Conservation (phyloP, 1,140 invertebrate species). For the Dryas iulia region DNA sequence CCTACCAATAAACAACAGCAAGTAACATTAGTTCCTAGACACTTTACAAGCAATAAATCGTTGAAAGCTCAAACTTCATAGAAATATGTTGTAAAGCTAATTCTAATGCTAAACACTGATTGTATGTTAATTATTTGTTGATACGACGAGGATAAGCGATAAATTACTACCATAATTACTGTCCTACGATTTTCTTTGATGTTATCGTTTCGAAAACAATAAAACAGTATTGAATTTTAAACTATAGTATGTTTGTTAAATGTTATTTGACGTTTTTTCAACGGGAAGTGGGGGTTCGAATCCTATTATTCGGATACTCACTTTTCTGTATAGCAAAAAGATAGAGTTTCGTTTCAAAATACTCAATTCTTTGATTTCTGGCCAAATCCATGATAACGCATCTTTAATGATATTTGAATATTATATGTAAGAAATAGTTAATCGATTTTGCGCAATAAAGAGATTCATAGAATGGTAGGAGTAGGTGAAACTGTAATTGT, state of each 20-base stretch:
- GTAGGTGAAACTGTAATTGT: too few species aligned
- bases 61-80: neutral
- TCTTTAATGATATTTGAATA: too few species aligned
- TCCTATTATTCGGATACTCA: too few species aligned
- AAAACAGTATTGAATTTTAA: neutral
- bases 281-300: too few species aligned
- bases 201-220: neutral
- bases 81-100: constrained; percentile 1
- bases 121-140: constrained; percentile 2
- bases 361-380: too few species aligned
- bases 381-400: too few species aligned
- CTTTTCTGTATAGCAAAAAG: too few species aligned
- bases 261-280: too few species aligned
- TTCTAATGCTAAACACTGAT: neutral
- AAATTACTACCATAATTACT: neutral
- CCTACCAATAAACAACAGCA: neutral
- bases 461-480: too few species aligned
- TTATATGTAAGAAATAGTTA: too few species aligned
- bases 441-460: too few species aligned
- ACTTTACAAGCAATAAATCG: neutral
- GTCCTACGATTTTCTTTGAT: neutral
- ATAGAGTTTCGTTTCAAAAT: too few species aligned
- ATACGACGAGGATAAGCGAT: neutral
- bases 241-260: neutral
- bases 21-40: neutral